Evolutionary conservation across 2,113 vertebrate genomes (phyloP).

Genomic region (Monopterus albus): DNA sequence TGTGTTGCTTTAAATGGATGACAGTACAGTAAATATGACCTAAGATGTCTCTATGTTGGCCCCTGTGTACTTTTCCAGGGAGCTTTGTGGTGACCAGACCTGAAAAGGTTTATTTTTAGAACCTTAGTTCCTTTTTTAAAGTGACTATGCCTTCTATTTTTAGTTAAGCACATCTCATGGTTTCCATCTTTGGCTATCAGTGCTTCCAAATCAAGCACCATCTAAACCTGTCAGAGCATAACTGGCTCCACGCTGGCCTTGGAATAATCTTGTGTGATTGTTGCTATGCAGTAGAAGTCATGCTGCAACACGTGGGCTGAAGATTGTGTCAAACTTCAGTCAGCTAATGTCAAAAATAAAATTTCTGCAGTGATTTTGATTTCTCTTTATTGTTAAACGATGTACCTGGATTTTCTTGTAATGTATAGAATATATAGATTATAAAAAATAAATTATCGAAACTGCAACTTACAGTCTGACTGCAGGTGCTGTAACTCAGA

Average conservation of each 20-base stretch:
- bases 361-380: neutral
- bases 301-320: conserved; percentile 16
- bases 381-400: neutral
- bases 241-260: conserved; percentile 17
- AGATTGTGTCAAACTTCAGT: neutral
- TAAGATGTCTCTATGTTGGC: conserved; percentile 42
- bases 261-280: conserved; percentile 55
- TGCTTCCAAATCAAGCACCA: conserved; percentile 56
- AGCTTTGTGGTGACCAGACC: conserved; percentile 26
- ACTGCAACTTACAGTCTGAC: conserved; percentile 27
- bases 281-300: conserved; percentile 40
- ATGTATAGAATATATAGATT: too few relatives aligned
- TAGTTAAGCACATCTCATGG: conserved; percentile 33
- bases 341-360: neutral
- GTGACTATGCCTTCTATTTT: conserved; percentile 59
- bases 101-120: conserved; percentile 70
- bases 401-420: neutral
- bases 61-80: conserved; percentile 35
- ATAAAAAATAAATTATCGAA: too few relatives aligned
- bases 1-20: conserved; percentile 60
- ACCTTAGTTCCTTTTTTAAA: conserved; percentile 63
- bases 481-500: conserved; percentile 25
- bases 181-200: conserved; percentile 63
- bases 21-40: conserved; percentile 63
- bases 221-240: conserved; percentile 38